Conservation (phyloP, 2,797 vertebrate genomes). For the Centroberyx gerrardi region DNA sequence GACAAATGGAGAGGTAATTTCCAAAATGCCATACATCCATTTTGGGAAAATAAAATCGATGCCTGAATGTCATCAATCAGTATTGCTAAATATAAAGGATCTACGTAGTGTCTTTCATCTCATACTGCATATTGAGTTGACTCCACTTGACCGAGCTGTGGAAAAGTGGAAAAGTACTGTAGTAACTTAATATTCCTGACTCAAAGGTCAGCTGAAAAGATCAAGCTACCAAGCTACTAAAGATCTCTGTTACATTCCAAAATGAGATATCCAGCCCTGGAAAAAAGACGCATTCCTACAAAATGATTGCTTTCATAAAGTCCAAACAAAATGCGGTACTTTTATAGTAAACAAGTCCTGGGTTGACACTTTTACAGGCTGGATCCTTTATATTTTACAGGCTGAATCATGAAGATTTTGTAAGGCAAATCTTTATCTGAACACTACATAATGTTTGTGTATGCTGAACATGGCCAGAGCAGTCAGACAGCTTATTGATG, state of each 20-base stretch:
- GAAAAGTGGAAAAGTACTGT: conserved; percentile 35
- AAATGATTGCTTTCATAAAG: neutral
- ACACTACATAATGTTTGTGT: neutral
- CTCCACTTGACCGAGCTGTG: conserved; percentile 21
- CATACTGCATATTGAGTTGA: neutral
- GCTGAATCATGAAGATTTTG: neutral
- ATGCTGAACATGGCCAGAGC: conserved; percentile 9
- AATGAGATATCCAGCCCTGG: neutral
- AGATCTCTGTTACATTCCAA: conserved; percentile 12
- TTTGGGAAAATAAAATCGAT: neutral
- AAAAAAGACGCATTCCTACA: neutral
- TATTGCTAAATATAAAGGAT: too few relatives aligned
- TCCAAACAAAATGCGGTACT: neutral
- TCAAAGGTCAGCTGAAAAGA: conserved; percentile 26
- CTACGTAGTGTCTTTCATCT: neutral
- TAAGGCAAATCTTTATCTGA: neutral
- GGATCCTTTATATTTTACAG: neutral
- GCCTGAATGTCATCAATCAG: too few relatives aligned
- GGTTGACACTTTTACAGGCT: neutral
- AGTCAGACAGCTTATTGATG: conserved; percentile 33
- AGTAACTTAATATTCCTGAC: conserved; percentile 42
- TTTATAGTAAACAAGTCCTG: neutral
- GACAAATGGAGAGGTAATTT: neutral
- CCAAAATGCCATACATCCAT: neutral
- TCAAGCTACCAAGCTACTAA: conserved; percentile 20